phyloP scores from a whole-genome alignment of 2,113 vertebrate genomes.

The Laticauda colubrina region DNA sequence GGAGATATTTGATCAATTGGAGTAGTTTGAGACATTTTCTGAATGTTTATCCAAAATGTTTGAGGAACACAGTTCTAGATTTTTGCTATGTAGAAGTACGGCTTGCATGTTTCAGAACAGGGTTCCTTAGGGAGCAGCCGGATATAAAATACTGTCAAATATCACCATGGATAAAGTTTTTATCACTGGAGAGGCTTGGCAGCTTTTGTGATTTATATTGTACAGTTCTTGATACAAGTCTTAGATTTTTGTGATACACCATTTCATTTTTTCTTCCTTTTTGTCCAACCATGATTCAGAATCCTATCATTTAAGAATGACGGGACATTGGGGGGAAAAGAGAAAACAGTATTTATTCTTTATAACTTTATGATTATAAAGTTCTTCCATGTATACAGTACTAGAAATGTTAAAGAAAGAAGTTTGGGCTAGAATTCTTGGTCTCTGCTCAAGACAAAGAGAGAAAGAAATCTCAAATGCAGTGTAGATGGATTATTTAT shows the following conservation, averaged over 20 bases:
- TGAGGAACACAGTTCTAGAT: neutral
- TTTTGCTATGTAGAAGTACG: neutral
- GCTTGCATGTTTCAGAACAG: neutral
- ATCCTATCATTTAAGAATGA: neutral
- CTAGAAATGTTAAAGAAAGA: accelerated
- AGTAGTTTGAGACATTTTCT: neutral
- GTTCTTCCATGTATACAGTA: neutral
- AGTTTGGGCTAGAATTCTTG: neutral
- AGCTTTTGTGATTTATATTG: neutral
- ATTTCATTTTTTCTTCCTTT: neutral
- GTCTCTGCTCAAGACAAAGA: neutral
- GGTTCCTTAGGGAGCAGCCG: neutral
- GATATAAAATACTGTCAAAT: neutral
- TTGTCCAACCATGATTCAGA: neutral
- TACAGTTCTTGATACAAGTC: neutral
- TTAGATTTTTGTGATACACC: neutral
- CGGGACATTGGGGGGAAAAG: neutral
- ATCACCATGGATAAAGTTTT: neutral
- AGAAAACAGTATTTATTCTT: neutral
- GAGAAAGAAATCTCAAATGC: neutral
- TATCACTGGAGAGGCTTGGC: neutral
- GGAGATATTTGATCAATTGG: neutral
- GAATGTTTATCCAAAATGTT: neutral
- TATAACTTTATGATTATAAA: neutral
- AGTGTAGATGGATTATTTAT: neutral